phyloP scores from a whole-genome alignment of 2,113 vertebrate species.

The Hyperopisus bebe region DNA sequence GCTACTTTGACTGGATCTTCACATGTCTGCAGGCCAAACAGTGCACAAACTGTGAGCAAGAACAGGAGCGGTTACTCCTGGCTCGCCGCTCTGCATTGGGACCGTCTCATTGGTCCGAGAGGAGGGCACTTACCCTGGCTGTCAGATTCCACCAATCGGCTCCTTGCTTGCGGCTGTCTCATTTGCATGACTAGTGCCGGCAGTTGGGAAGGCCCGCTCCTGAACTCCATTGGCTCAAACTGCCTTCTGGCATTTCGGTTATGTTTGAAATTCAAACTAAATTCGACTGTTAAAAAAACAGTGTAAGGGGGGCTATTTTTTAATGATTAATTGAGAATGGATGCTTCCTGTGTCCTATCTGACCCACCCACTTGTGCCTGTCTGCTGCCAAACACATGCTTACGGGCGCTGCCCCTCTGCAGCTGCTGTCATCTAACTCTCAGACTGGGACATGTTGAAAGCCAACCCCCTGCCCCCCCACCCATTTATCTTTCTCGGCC shows the following conservation, averaged over 20 bases:
- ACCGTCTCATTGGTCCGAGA: background rate
- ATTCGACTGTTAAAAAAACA: background rate
- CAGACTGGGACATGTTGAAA: slow-evolving; percentile 2
- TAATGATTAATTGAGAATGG: background rate
- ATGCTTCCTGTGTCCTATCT: background rate
- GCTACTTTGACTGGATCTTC: background rate
- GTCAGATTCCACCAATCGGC: slow-evolving; percentile 3
- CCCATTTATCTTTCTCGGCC: background rate
- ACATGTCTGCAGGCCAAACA: background rate
- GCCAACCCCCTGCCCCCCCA: background rate
- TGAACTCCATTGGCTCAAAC: background rate
- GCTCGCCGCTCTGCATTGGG: background rate
- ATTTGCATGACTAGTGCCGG: background rate
- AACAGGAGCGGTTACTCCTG: background rate
- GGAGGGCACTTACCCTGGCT: background rate
- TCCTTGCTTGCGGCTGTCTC: background rate
- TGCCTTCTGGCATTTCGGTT: slow-evolving; percentile 4
- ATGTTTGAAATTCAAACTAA: slow-evolving; percentile 6
- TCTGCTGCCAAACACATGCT: background rate
- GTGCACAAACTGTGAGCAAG: background rate
- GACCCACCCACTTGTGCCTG: background rate
- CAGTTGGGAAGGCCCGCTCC: background rate
- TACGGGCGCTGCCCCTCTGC: background rate
- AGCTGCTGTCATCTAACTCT: background rate
- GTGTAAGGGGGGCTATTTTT: background rate